These are phyloP conservation scores for Serinus canaria DNA, from an alignment of 2,113 vertebrate genomes.

Conservation along the genomic window DNA sequence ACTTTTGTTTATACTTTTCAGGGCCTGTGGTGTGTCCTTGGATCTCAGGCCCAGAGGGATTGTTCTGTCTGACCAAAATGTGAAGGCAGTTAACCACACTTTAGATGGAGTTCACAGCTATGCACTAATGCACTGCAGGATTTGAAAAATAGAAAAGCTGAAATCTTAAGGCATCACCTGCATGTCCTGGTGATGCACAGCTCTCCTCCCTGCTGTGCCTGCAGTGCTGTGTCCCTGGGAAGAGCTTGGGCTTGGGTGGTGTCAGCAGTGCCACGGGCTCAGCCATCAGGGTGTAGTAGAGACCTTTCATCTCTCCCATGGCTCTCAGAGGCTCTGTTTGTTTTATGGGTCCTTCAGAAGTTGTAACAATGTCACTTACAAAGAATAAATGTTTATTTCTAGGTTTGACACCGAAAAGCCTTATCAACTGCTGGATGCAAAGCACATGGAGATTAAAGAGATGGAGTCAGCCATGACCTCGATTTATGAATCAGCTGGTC, in stretches of 20 bases:
- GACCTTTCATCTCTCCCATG: background rate
- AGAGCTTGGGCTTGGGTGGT: background rate
- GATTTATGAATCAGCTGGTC: conserved; percentile 80
- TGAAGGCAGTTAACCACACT: background rate
- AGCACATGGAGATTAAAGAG: conserved; percentile 81
- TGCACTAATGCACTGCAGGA: background rate
- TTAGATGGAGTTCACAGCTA: background rate
- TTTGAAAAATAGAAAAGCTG: background rate
- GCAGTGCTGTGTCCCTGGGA: background rate
- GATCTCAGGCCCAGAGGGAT: background rate
- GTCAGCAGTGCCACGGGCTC: background rate
- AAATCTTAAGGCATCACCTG: background rate
- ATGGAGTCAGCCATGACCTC: conserved; percentile 84
- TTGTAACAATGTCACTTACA: background rate
- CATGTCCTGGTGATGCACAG: rapidly evolving
- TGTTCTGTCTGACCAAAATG: background rate
- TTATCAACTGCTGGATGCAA: conserved; percentile 79
- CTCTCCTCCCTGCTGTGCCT: background rate
- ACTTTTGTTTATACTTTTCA: background rate
- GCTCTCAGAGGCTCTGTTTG: background rate
- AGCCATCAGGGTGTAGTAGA: background rate
- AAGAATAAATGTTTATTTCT: conserved; percentile 27
- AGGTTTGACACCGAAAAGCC: conserved; percentile 84
- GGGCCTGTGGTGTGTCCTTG: background rate
- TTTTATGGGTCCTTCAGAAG: background rate